Conservation (phyloP, 1,140 invertebrate species). For the Yoshiicerus persimilis region DNA sequence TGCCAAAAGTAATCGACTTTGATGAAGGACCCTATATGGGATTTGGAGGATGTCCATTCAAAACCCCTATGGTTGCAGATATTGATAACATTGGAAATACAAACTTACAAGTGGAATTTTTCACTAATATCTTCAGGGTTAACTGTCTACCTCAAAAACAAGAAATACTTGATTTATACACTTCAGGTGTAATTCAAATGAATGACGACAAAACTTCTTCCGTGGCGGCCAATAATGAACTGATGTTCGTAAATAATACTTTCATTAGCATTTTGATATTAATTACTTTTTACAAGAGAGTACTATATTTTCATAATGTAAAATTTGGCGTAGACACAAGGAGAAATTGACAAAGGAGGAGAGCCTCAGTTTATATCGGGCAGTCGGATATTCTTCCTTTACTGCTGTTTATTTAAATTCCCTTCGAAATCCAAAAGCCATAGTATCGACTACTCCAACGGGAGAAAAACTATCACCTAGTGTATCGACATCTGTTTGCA, state of each 20-base stretch:
- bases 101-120: neutral
- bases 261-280: too few species aligned
- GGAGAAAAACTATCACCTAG: neutral
- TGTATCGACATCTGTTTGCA: neutral
- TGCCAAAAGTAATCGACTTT: neutral
- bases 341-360: neutral
- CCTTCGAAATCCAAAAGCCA: neutral
- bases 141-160: neutral
- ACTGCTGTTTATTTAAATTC: neutral
- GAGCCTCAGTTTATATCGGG: neutral
- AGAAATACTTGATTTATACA: neutral
- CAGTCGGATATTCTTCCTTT: neutral
- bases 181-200: neutral
- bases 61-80: neutral
- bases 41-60: neutral
- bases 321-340: neutral
- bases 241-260: neutral
- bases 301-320: neutral
- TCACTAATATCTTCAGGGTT: neutral
- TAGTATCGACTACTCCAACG: neutral
- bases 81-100: neutral
- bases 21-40: neutral
- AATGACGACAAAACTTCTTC: neutral
- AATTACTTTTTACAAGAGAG: too few species aligned
- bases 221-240: neutral